Conservation (phyloP, 1,140 invertebrate genomes). For the Globodera rostochiensis region DNA sequence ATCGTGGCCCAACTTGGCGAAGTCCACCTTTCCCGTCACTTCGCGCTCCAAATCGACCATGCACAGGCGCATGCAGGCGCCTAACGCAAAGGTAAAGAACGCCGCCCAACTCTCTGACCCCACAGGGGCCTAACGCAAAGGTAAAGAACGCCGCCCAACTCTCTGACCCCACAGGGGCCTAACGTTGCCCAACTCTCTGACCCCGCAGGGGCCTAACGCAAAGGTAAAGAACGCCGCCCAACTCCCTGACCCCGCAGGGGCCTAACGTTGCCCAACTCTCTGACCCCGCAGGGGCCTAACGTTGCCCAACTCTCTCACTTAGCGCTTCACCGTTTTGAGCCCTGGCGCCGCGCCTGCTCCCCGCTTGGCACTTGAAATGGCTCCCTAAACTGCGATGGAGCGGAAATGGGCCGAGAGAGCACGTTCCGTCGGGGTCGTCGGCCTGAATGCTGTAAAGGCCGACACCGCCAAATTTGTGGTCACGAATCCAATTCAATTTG, state of each 20-base stretch:
- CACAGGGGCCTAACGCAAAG: background rate
- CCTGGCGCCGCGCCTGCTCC: background rate
- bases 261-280: too few relatives aligned
- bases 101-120: background rate
- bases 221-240: too few relatives aligned
- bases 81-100: background rate
- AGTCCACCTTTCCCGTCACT: constrained; percentile 17
- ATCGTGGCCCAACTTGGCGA: constrained; percentile 12
- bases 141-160: too few relatives aligned
- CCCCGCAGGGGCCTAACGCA: background rate
- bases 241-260: background rate
- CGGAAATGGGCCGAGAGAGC: constrained; percentile 23
- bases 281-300: background rate
- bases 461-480: constrained; percentile 31
- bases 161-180: too few relatives aligned
- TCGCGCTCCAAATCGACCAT: constrained; percentile 17
- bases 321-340: background rate
- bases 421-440: constrained; percentile 23
- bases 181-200: too few relatives aligned
- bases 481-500: constrained; percentile 34
- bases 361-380: constrained; percentile 24
- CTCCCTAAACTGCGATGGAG: constrained; percentile 20
- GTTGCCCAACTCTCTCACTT: background rate
- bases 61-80: constrained; percentile 33
- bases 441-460: constrained; percentile 36